Base-by-base conservation (phyloP, 2,888 invertebrate species). In the Prosapia bicincta region DNA sequence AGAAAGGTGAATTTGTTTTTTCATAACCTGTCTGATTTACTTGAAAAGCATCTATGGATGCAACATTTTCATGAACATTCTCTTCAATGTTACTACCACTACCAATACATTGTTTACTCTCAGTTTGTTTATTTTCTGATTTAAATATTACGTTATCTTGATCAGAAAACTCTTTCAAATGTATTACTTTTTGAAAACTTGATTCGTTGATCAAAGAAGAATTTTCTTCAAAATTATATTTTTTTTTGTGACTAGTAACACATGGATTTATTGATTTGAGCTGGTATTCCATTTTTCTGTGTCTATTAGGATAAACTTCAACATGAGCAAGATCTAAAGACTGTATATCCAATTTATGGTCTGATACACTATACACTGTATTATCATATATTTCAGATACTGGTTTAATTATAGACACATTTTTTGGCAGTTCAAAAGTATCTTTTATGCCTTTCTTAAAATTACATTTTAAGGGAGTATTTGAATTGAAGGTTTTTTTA, bases 291-390 rank as follows among this genome's bases (percentile, higher is more conserved):
- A 72, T 66, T 30, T 72, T 66, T 26, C 30, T 26, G 23, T 66
- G 24, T 23, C 24, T 72, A 25, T 54, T 28, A 9, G 76, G 66
- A 25, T 69, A 76, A 26, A 76, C 70, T 70, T 76, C 72, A 7
- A 76, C 76, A 73, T 76, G 73, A 9, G 76, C 76, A 5, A 76
- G 70, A 28, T 76, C 76, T n/a, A 76, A 66, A 20, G 76, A 72
- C 26, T 70, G 73, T 15, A 76, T 65, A 66, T 76, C 73, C 30
- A 76, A 43, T 68, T 69, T 72, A 28, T n/a, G 20, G 54, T 54
- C 20, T 20, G 54, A 54, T 54, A 13, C 3, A 54, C 54, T 54
- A 20, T 15, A 13, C 10, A 5, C 3, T 9, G 6, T 20, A 20
- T 54, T 54, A 54, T 54, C 13, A 54, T 20, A 54, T 13, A 20